Percentiles rank a stretch among this genome's conserved stretches.
Conservation (phyloP, 2,888 invertebrate species). For the Drosophila melanosoma region DNA sequence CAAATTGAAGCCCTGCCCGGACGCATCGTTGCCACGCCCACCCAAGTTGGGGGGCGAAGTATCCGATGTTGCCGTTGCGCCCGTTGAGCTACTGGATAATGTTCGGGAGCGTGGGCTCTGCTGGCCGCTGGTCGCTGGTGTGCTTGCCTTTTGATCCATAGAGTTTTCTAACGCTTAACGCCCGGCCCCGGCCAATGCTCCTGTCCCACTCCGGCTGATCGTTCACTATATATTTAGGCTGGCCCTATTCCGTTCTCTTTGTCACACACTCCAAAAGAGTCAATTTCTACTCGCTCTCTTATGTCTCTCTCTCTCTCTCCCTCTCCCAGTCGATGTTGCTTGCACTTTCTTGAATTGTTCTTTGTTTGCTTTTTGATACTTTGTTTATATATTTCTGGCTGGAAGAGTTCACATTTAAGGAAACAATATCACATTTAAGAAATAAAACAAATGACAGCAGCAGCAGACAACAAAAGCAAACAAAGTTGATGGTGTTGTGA, state of each 20-base stretch:
- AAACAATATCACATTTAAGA: conserved; percentile 29
- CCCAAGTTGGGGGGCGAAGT: conserved; percentile 45
- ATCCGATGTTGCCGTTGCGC: conserved; percentile 66
- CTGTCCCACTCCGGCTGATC: conserved; percentile 19
- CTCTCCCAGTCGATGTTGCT: conserved; percentile 2
- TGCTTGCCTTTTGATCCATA: conserved; percentile 95
- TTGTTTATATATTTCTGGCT: conserved; percentile 3
- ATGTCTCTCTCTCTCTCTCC: not conserved
- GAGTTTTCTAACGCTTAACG: conserved; percentile 37
- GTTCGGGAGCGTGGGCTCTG: conserved; percentile 91
- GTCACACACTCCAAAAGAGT: conserved; percentile 14
- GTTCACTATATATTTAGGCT: conserved; percentile 6
- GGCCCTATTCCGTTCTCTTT: conserved; percentile 8
- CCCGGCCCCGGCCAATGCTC: conserved; percentile 28
- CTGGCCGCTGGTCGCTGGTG: conserved; percentile 88
- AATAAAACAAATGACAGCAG: conserved; percentile 58
- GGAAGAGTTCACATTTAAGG: conserved; percentile 59
- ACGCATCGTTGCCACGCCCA: conserved; percentile 59
- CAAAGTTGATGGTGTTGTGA: conserved; percentile 67
- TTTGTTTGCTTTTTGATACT: conserved; percentile 57
- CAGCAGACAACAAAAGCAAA: conserved; percentile 77
- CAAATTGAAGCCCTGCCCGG: conserved; percentile 88
- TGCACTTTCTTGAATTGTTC: conserved; percentile 30
- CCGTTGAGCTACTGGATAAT: conserved; percentile 90
- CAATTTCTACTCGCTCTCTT: not conserved